A percentile compares a stretch with the other conserved stretches of the same genome.
Evolutionary conservation across 2,113 vertebrate genomes (phyloP).

Genomic region (Condylura cristata): DNA sequence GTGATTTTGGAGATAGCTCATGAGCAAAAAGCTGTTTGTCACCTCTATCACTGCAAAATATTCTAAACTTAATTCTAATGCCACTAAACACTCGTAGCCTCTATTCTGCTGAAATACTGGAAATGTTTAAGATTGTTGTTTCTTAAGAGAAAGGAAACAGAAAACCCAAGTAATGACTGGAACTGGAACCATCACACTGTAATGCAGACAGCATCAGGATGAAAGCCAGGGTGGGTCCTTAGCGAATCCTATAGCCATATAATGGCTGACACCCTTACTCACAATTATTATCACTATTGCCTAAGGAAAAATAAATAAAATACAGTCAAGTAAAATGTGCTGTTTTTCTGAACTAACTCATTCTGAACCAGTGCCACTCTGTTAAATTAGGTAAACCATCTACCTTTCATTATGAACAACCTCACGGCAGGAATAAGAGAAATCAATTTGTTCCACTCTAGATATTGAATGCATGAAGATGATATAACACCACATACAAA

Average conservation of each 20-base stretch:
- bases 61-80: background rate
- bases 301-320: slow-evolving; percentile 59
- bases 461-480: slow-evolving; percentile 63
- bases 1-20: background rate
- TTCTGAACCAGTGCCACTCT: slow-evolving; percentile 61
- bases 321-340: slow-evolving; percentile 37
- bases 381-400: slow-evolving; percentile 76
- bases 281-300: slow-evolving; percentile 56
- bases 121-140: slow-evolving; percentile 1
- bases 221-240: background rate
- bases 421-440: slow-evolving; percentile 63
- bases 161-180: slow-evolving; percentile 18
- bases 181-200: background rate
- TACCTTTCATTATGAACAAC: slow-evolving; percentile 62
- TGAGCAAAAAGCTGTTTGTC: background rate
- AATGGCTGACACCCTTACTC: slow-evolving; percentile 46
- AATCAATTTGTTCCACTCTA: slow-evolving; percentile 70
- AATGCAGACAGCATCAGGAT: background rate
- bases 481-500: slow-evolving; percentile 74
- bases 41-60: slow-evolving; percentile 24
- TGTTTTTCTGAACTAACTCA: slow-evolving; percentile 53
- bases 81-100: background rate
- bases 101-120: background rate
- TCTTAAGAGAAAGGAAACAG: slow-evolving; percentile 13
- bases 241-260: background rate